Conservation (phyloP, 1,140 invertebrate genomes). For the Sycophaga agraensis region DNA sequence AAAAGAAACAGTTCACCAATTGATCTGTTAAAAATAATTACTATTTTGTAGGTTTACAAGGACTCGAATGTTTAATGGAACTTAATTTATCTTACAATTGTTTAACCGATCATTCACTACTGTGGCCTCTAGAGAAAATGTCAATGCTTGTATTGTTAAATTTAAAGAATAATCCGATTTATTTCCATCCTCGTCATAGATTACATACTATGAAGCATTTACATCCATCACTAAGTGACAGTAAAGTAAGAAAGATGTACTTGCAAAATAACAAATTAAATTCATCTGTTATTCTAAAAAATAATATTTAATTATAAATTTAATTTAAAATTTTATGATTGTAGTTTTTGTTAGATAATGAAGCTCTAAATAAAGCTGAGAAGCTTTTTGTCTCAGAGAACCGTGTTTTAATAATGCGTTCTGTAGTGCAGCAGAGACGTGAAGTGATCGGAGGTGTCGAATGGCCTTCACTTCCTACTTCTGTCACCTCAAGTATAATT, state of each 20-base stretch:
- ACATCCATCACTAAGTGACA: slow-evolving; percentile 58
- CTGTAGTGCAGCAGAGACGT: too few relatives aligned
- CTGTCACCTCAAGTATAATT: too few relatives aligned
- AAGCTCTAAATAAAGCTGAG: slow-evolving; percentile 59
- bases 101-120: slow-evolving; percentile 61
- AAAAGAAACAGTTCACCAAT: background rate
- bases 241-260: slow-evolving; percentile 58
- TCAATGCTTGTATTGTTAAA: slow-evolving; percentile 59
- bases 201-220: slow-evolving; percentile 60
- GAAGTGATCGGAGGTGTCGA: too few relatives aligned
- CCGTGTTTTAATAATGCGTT: slow-evolving; percentile 38
- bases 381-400: slow-evolving; percentile 50
- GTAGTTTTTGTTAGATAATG: slow-evolving; percentile 63
- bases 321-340: slow-evolving; percentile 17
- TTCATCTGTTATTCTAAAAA: too few relatives aligned
- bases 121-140: slow-evolving; percentile 61
- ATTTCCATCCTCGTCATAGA: slow-evolving; percentile 63
- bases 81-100: slow-evolving; percentile 67
- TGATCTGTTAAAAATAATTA: background rate
- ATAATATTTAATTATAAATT: too few relatives aligned
- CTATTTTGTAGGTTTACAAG: slow-evolving; percentile 48
- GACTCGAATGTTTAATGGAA: slow-evolving; percentile 59
- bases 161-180: slow-evolving; percentile 64
- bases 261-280: too few relatives aligned
- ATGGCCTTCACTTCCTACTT: too few relatives aligned